These are phyloP conservation scores for Arnoldichthys spilopterus DNA, from an alignment of 2,797 vertebrate species.

Conservation along the genomic window DNA sequence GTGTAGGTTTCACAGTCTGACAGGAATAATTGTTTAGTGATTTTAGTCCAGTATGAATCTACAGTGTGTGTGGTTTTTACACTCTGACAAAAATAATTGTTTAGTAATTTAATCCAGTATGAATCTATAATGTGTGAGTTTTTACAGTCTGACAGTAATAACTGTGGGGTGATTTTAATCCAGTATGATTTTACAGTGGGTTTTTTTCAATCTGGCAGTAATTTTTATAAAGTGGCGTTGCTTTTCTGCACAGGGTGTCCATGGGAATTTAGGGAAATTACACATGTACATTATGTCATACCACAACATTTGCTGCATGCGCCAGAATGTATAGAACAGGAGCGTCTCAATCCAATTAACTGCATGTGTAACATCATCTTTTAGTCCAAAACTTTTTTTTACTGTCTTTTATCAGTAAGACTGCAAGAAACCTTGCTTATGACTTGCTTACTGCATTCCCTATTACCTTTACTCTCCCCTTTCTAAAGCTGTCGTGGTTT, in stretches of 20 bases:
- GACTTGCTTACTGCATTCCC: neutral
- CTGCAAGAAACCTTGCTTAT: neutral
- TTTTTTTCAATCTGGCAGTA: neutral
- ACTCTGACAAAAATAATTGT: too few species aligned
- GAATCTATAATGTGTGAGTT: too few species aligned
- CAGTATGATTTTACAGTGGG: neutral
- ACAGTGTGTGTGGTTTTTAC: too few species aligned
- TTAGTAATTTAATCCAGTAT: too few species aligned
- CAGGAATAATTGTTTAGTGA: too few species aligned
- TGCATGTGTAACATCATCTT: neutral
- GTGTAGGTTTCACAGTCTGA: too few species aligned
- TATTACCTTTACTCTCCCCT: neutral
- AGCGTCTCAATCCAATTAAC: neutral
- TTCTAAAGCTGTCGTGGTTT: neutral
- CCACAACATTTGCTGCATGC: too few species aligned
- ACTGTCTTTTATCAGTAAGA: neutral
- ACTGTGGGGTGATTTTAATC: neutral
- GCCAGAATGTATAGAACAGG: too few species aligned
- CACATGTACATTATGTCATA: neutral
- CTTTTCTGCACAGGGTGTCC: neutral
- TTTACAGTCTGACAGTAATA: too few species aligned
- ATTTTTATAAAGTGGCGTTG: neutral
- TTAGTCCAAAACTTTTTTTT: neutral
- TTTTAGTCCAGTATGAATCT: too few species aligned
- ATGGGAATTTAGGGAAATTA: neutral